Conservation (phyloP, 2,113 vertebrate genomes). For the Pseudolaguvia tuberculata region DNA sequence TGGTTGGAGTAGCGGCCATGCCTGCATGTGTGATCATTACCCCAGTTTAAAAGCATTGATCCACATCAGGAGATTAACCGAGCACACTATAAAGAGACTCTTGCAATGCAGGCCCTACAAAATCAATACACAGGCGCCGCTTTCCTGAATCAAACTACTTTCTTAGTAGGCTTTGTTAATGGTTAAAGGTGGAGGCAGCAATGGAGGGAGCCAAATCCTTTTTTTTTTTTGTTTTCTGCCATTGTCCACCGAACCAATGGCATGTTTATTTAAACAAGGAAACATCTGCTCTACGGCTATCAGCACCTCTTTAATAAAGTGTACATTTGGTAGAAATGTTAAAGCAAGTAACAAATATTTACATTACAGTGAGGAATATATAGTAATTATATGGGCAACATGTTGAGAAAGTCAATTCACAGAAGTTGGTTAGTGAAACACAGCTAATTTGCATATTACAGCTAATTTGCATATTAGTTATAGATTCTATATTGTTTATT, state of each 20-base stretch:
- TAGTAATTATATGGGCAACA: no score
- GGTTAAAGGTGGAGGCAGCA: conserved; percentile 5
- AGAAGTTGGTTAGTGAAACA: no score
- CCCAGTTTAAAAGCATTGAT: conserved; percentile 47
- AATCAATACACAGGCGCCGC: conserved; percentile 46
- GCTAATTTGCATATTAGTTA: no score
- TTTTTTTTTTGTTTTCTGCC: not conserved
- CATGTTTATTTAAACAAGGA: conserved; percentile 3
- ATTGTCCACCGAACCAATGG: not conserved
- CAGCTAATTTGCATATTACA: no score
- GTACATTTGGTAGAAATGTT: not conserved
- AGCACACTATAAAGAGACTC: conserved; percentile 45
- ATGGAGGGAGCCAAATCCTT: not conserved
- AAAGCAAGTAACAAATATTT: not conserved
- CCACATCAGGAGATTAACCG: conserved; percentile 44
- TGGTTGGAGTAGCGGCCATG: conserved; percentile 31
- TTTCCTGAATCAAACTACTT: conserved; percentile 28
- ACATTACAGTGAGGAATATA: no score
- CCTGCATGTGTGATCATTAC: conserved; percentile 41
- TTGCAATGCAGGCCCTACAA: conserved; percentile 19
- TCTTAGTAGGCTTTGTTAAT: not conserved
- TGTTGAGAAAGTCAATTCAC: no score
- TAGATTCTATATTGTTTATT: no score
- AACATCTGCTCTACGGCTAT: not conserved
- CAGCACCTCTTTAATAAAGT: no score